Base-by-base conservation (phyloP, 1,140 invertebrate species). In the Trissolcus basalis region DNA sequence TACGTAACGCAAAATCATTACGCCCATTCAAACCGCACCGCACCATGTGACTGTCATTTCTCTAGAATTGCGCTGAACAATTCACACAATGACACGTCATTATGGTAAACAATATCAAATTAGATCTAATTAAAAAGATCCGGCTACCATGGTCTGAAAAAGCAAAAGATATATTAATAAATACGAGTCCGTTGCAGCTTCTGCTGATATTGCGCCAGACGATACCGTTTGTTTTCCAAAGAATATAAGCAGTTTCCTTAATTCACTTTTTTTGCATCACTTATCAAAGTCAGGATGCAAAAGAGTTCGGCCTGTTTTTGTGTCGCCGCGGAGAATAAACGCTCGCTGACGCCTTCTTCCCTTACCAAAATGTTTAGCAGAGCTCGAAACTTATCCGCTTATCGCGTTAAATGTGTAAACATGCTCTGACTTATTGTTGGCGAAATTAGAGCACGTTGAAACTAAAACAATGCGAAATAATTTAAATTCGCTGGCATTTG, bases 371-470 rank as follows among this genome's bases (percentile, higher is more conserved):
- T 27, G 32, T 50, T 67, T 43, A 67, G 27, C 53, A 67, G 49
- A 43, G 36, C 53, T 43, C 13, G 19, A 67, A 56, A 50, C 33
- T 56, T 67, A 67, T 56, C 45, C 63, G 48, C 63, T 67, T 67
- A 67, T 56, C 53, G 50, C 53, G 16, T 50, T 67, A 56, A 67
- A 67, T 43, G 43, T 64, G 53, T 67, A 67, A 67, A 67, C 53
- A 67, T 43, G 19, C 10, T 33, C 12, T 41, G 51, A 65, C 61
- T 55, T 63, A 53, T 45, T 50, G 15, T 64, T 14, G 41, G 10
- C 43, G 0, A 13, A 64, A 64, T 65, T 64, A 64, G 36, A 39
- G 55, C 54, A 55, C n/a, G 11, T 55, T 49, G 3, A 49, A 47
- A 7, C 10, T 10, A 14, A 32, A 35, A 41, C 19, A 55, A 16